Base-by-base conservation (phyloP, 2,113 vertebrate genomes). In the Pelvicachromis taeniatus region DNA sequence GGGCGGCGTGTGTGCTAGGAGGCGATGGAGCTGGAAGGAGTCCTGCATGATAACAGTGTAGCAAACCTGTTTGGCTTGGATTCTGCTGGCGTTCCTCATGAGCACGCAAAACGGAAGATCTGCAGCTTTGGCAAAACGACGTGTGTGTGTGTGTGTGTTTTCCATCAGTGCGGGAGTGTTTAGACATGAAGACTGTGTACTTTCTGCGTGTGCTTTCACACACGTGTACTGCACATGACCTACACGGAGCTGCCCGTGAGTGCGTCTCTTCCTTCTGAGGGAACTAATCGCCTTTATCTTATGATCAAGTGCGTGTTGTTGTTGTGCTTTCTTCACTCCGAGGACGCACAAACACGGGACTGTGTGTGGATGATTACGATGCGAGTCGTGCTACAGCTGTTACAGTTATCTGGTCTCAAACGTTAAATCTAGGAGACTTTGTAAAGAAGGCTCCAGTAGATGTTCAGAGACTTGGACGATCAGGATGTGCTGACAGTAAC, bases 21-120 rank as follows among this genome's bases (percentile, higher is more conserved):
- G 85, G 87, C 9, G 91, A 89, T 89, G 86, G 93, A 86, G 55
- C 85, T 33, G 53, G 16, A 81, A 13, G 45, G n/a, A 88, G 85
- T 26, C 19, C 59, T 52, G 52, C 10, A 21, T 2, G 3, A 48
- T 79, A 50, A 50, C 65, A 61, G 61, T 79, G 81, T 58, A 11
- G 54, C 86, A 56, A 75, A 85, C 26, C 21, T 42, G 63, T 50
- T 42, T 56, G 61, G 7, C 56, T 78, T 73, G 80, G 17, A 68
- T 83, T 12, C 11, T 78, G 26, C 56, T 54, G 4, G 9, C 80
- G 87, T 86, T 87, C 82, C 56, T 86, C 16, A 29, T 9, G 88
- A 38, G 50, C 35, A 63, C 31, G 77, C 42, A 10, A 65, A 79
- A 40, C 1, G 31, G 42, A 45, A 70, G 19, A 81, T 40, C 5